Evolutionary conservation across 2,797 vertebrate genomes (phyloP).

Genomic region (Aythya fuligula): DNA sequence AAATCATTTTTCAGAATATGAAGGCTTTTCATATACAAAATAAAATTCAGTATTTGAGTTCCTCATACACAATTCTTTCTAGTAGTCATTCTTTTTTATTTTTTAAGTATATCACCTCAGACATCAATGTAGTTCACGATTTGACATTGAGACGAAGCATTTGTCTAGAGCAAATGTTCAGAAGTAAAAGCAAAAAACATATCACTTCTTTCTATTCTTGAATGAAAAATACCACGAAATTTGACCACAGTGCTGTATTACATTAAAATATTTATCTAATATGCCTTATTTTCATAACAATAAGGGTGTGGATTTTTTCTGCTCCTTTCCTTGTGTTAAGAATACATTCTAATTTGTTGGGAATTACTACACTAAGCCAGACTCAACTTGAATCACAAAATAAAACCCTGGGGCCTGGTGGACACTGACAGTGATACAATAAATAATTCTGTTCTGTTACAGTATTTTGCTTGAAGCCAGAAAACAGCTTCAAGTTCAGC

Average conservation of each 20-base stretch:
- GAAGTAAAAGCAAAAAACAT: background rate
- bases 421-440: background rate
- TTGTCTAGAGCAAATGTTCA: background rate
- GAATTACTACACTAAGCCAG: slow-evolving; percentile 38
- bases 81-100: background rate
- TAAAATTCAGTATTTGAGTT: background rate
- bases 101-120: background rate
- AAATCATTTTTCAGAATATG: background rate
- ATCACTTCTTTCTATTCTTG: background rate
- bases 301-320: background rate
- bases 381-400: slow-evolving; percentile 39
- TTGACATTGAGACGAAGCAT: background rate
- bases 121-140: background rate
- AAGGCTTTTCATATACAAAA: background rate
- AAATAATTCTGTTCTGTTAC: slow-evolving; percentile 19
- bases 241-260: background rate
- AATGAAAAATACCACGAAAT: slow-evolving; percentile 8
- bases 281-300: background rate
- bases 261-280: slow-evolving; percentile 44
- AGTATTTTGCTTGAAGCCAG: slow-evolving; percentile 30
- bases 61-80: background rate
- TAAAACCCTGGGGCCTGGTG: slow-evolving; percentile 33
- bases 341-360: slow-evolving; percentile 47
- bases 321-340: background rate
- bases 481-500: slow-evolving; percentile 34